Base-by-base conservation (phyloP, 1,140 invertebrate species). In the Globodera rostochiensis region DNA sequence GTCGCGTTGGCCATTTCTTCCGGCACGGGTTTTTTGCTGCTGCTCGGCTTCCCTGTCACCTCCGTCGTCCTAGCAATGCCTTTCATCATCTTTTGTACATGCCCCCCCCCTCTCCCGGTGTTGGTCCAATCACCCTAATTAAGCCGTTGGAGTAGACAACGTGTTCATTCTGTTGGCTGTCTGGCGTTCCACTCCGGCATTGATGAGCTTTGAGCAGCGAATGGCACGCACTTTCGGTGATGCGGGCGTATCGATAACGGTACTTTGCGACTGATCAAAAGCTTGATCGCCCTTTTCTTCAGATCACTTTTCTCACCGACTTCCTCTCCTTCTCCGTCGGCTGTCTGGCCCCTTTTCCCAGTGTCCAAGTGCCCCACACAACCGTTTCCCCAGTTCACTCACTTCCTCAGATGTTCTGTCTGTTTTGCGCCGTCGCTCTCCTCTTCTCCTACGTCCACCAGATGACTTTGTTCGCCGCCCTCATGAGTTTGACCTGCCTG, bases 241-340 rank as follows among this genome's bases (percentile, higher is more conserved):
- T 90, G 96, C 96, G n/a, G 96, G 95, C 0, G 96, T 98, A 11
- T 97, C 96, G 6, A 97, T 98, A 79, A 98, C 96, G 47, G 69
- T 71, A 71, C 21, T 19, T 45, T 19, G 15, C 1, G 11, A 19
- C 57, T 19, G 57, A 64, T 64, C 57, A 64, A 6, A 4, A 19
- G 13, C 15, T 15, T 19, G 11, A 13, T 15, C 57, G 5, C 19
- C 50, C 4, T 13, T 53, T 53, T 53, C 4, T 64, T 64, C 13
- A 36, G 69, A 97, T 98, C 81, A 98, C 97, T 0, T 97, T 96
- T 0, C 91, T 98, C n/a, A 98, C 96, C 0, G 96, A 98, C 90
- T 94, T 97, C 92, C 93, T 98, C 82, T 96, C 95, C n/a, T 97
- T 98, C 91, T 95, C 94, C 90, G 96, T 98, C 77, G 96, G 97